Conservation (phyloP, 2,797 vertebrate species). For the Sphenopsis melanotis region DNA sequence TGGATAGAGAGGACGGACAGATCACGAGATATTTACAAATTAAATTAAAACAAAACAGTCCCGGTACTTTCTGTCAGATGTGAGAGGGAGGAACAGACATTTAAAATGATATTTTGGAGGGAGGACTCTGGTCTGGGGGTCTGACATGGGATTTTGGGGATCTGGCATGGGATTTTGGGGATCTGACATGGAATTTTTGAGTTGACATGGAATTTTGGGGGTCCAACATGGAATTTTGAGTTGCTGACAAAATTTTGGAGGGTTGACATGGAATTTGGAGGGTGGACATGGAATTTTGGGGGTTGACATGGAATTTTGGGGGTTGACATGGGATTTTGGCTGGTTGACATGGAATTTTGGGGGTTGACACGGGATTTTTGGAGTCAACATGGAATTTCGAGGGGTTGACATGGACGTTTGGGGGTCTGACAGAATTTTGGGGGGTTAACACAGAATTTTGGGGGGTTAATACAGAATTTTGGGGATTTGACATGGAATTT, state of each 20-base stretch:
- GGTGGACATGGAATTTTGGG: accelerated
- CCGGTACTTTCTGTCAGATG: neutral
- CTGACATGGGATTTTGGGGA: neutral
- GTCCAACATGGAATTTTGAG: neutral
- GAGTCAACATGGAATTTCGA: accelerated
- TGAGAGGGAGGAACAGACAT: neutral
- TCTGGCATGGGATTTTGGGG: neutral
- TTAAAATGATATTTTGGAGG: neutral
- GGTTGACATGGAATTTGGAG: neutral
- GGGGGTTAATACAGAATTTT: neutral
- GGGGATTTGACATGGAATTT: no score
- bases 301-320: accelerated
- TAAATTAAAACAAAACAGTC: neutral
- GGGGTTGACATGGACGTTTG: no score
- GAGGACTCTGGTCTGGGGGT: neutral
- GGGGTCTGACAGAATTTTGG: no score
- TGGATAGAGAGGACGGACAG: conserved; percentile 22
- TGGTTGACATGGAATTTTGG: neutral
- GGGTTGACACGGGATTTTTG: no score
- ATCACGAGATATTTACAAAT: conserved; percentile 26
- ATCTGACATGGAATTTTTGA: neutral
- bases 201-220: accelerated
- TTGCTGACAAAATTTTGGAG: no score
- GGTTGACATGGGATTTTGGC: neutral
- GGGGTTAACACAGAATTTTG: neutral